A percentile compares a stretch with the other conserved stretches of the same genome.
Conservation (phyloP, 2,797 vertebrate genomes). For the Miichthys miiuy region DNA sequence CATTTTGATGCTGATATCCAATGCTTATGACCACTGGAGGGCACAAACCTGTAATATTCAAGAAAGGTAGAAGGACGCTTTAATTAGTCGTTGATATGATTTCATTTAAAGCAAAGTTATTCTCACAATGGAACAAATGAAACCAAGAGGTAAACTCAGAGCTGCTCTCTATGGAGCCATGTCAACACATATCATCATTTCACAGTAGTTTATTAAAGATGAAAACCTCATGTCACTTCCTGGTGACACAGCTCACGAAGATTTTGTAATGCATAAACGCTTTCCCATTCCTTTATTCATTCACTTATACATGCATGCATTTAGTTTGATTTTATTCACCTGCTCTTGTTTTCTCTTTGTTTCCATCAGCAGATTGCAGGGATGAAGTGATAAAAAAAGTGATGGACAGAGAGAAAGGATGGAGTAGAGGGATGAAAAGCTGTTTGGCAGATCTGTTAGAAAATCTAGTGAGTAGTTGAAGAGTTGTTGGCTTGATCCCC, state of each 20-base stretch:
- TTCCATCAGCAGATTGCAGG: constrained; percentile 30
- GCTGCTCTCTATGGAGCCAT: background rate
- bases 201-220: constrained; percentile 15
- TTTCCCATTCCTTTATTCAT: background rate
- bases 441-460: constrained; percentile 49
- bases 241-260: background rate
- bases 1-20: background rate
- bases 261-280: constrained; percentile 14
- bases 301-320: background rate
- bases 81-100: background rate
- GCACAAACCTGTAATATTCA: background rate
- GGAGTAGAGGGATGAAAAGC: constrained; percentile 41
- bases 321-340: constrained; percentile 20
- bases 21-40: background rate
- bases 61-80: background rate
- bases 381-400: constrained; percentile 46
- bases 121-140: background rate
- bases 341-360: background rate
- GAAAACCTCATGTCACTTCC: constrained; percentile 4
- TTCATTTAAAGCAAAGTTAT: background rate
- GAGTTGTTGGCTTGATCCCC: constrained; percentile 67
- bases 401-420: constrained; percentile 33
- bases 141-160: background rate
- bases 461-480: constrained; percentile 52
- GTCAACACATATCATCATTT: constrained; percentile 16